Conservation (phyloP, 2,797 vertebrate genomes). For the Danio choprae region DNA sequence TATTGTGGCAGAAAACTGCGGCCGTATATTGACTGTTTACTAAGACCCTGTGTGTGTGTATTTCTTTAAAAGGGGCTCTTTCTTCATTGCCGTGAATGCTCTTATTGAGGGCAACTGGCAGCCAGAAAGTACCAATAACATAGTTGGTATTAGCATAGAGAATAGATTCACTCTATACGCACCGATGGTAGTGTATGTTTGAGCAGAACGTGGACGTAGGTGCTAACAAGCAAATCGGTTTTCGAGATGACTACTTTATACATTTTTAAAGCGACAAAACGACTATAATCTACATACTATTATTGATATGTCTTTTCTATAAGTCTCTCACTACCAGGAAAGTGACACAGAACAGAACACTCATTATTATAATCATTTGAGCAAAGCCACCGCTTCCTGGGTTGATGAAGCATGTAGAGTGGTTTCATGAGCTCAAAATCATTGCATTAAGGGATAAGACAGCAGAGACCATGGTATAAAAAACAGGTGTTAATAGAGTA, state of each 20-base stretch:
- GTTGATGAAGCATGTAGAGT: slow-evolving; percentile 22
- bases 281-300: slow-evolving; percentile 15
- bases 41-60: slow-evolving; percentile 55
- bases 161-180: slow-evolving; percentile 62
- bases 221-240: slow-evolving; percentile 40
- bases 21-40: slow-evolving; percentile 58
- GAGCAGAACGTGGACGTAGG: slow-evolving; percentile 29
- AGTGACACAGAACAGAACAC: slow-evolving; percentile 29
- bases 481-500: slow-evolving; percentile 43
- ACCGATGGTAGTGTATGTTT: slow-evolving; percentile 42
- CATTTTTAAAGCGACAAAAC: slow-evolving; percentile 5
- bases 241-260: slow-evolving; percentile 21
- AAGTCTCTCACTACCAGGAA: slow-evolving; percentile 32
- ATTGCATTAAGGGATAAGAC: background rate
- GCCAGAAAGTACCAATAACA: slow-evolving; percentile 60
- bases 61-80: slow-evolving; percentile 62
- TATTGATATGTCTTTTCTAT: slow-evolving; percentile 1
- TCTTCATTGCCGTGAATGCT: slow-evolving; percentile 50
- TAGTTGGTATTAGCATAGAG: slow-evolving; percentile 59
- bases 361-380: slow-evolving; percentile 30
- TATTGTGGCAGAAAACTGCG: slow-evolving; percentile 64
- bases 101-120: slow-evolving; percentile 60
- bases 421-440: slow-evolving; percentile 1
- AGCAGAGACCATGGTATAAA: slow-evolving; percentile 44
- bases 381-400: slow-evolving; percentile 21